Conservation (phyloP, 2,888 invertebrate species). For the Andrena chrysosceles region DNA sequence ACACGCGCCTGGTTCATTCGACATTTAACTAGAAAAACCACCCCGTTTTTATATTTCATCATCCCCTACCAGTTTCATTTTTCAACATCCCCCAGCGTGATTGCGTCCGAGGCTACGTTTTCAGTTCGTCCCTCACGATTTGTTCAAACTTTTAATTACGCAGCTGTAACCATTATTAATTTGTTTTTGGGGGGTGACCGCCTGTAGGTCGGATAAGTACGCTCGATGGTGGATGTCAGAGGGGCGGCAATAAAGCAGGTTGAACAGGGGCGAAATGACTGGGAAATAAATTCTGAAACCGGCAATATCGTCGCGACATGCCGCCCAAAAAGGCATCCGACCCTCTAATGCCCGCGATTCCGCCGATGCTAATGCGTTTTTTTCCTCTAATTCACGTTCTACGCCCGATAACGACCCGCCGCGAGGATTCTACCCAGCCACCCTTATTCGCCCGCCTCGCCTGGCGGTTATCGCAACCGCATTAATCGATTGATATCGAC, state of each 20-base stretch:
- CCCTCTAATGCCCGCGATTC: slow-evolving; percentile 55
- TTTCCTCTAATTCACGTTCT: slow-evolving; percentile 39
- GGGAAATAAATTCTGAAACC: slow-evolving; percentile 58
- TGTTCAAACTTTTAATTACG: slow-evolving; percentile 34
- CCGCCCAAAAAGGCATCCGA: slow-evolving; percentile 37
- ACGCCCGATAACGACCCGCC: slow-evolving; percentile 51
- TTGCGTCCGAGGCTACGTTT: background rate
- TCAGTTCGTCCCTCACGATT: background rate
- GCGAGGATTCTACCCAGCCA: slow-evolving; percentile 40
- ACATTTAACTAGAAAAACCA: background rate
- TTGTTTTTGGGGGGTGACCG: slow-evolving; percentile 3
- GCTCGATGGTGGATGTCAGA: background rate
- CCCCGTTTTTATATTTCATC: background rate
- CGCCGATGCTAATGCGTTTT: slow-evolving; percentile 58
- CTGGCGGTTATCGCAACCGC: slow-evolving; percentile 48
- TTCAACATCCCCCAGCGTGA: background rate
- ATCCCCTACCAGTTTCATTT: background rate
- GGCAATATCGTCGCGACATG: slow-evolving; percentile 43
- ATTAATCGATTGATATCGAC: slow-evolving; percentile 58
- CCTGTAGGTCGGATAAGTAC: background rate
- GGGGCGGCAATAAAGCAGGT: slow-evolving; percentile 38
- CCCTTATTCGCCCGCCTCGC: slow-evolving; percentile 10
- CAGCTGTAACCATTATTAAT: slow-evolving; percentile 26
- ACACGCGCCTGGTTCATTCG: no score
- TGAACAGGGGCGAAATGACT: slow-evolving; percentile 25